Evolutionary conservation across 2,113 vertebrate species (phyloP), one percentile per base, ranked within the genome.

Genomic region (Chaetops frenatus): DNA sequence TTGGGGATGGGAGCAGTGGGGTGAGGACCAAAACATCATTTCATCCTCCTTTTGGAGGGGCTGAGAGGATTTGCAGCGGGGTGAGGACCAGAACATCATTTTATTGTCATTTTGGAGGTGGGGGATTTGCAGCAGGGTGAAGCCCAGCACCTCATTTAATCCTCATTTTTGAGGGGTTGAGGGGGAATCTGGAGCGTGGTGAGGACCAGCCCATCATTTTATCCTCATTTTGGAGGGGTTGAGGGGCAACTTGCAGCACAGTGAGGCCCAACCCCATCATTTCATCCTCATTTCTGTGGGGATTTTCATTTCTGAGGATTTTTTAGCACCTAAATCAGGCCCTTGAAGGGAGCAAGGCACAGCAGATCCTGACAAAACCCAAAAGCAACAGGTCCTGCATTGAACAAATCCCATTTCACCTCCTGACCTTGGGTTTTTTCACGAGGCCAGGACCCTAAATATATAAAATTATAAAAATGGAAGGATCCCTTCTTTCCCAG

Each of bases 371-470:
- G 1, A 44, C 12, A 73, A 88, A 67, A 17, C 78, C 25, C 47
- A 47, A 74, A 92, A 72, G 56, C 58, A 57, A 33, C 48, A 44
- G 35, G 28, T 56, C 45, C 44, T 44, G 35, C 57, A 66, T 71
- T 14, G 42, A 85, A 56, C 18, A 79, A 60, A 53, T 18, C 17
- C 33, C 2, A 0, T 61, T 84, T 44, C 17, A 8, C 76, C 48
- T 50, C 76, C 48, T 2, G 1, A 15, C 7, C 9, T 6, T 0
- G n/a, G 35, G 47, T 16, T 10, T 42, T 51, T 51, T 0, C 0
- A 0, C 1, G 0, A 25, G 0, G 3, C 11, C 12, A 2, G 2
- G 19, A 24, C 53, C 38, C 47, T 19, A n/a, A 38, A n/a, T 4
- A 15, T 1, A 27, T 1, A 54, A n/a, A 12, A 11, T 20, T 2